Percentiles rank a stretch among this genome's conserved stretches.
These are phyloP conservation scores for Ctenopoma kingsleyae DNA, from an alignment of 2,797 vertebrate genomes.

Conservation along the genomic window DNA sequence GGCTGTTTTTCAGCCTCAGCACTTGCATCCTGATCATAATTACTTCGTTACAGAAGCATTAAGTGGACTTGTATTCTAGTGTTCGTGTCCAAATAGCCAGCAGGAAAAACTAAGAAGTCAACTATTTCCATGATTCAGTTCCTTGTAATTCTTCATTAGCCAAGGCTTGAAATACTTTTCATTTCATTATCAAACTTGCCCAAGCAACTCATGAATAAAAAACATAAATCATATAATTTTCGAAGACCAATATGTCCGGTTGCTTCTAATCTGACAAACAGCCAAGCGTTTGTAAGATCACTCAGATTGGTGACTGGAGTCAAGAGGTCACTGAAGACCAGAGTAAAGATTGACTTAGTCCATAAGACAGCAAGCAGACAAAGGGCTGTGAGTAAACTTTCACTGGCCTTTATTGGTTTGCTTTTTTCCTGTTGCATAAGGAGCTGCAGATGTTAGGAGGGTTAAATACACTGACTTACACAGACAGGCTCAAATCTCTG, in stretches of 20 bases:
- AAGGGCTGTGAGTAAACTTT: slow-evolving; percentile 83
- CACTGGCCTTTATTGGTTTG: slow-evolving; percentile 77
- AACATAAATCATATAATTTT: slow-evolving; percentile 1
- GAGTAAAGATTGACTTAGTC: slow-evolving; percentile 84
- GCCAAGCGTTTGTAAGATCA: slow-evolving; percentile 40
- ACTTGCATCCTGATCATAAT: slow-evolving; percentile 55
- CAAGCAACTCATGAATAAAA: slow-evolving; percentile 2
- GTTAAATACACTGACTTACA: slow-evolving; percentile 60
- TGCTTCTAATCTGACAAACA: slow-evolving; percentile 33
- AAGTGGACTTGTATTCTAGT: slow-evolving; percentile 32
- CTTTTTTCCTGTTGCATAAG: slow-evolving; percentile 69
- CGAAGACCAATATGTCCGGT: slow-evolving; percentile 1
- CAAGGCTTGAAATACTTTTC: slow-evolving; percentile 15
- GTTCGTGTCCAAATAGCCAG: slow-evolving; percentile 43
- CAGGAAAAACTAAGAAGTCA: slow-evolving; percentile 36
- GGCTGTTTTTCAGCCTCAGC: slow-evolving; percentile 52
- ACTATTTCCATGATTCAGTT: slow-evolving; percentile 37
- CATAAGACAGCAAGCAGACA: slow-evolving; percentile 78
- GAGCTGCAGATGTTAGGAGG: slow-evolving; percentile 78
- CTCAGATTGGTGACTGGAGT: slow-evolving; percentile 67
- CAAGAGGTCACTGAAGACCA: slow-evolving; percentile 79
- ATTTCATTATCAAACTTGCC: slow-evolving; percentile 1
- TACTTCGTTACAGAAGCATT: slow-evolving; percentile 55
- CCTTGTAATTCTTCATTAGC: background rate
- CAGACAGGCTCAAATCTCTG: slow-evolving; percentile 43